A percentile compares a stretch with the other conserved stretches of the same genome.
These are phyloP conservation scores for Acanthiza pusilla DNA, from an alignment of 2,797 vertebrate species.

Conservation along the genomic window DNA sequence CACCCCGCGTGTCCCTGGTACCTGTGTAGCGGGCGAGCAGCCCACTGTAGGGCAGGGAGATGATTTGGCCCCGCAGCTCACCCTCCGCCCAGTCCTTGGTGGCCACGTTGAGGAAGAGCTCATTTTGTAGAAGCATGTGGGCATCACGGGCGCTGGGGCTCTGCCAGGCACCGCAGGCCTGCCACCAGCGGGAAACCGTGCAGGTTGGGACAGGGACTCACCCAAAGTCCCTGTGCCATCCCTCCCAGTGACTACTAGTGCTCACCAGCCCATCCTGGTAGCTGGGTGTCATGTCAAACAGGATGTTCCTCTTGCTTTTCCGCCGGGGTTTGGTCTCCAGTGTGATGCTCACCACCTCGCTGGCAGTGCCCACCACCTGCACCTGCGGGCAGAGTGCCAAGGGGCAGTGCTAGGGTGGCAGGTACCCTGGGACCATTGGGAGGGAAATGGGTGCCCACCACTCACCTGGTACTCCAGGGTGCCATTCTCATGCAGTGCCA, in stretches of 20 bases:
- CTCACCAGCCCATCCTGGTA: conserved; percentile 62
- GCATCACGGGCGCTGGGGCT: conserved; percentile 85
- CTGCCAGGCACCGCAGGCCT: conserved; percentile 80
- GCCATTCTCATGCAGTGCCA: conserved; percentile 87
- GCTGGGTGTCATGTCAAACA: conserved; percentile 81
- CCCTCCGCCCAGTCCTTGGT: conserved; percentile 87
- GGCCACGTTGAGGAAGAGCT: conserved; percentile 93
- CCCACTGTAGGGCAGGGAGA: conserved; percentile 84
- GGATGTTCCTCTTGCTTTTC: conserved; percentile 84
- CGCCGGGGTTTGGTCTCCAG: conserved; percentile 91
- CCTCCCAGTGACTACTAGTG: neutral
- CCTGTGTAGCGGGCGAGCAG: conserved; percentile 82
- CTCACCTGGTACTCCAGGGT: conserved; percentile 90
- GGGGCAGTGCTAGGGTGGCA: neutral
- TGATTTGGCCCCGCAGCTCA: conserved; percentile 89
- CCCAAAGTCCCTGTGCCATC: fast-evolving
- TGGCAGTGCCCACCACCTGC: conserved; percentile 85
- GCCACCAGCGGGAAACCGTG: fast-evolving
- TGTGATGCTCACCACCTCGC: conserved; percentile 82
- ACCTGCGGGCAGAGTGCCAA: conserved; percentile 70
- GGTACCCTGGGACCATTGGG: neutral
- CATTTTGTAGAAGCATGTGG: conserved; percentile 96
- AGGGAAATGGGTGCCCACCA: fast-evolving
- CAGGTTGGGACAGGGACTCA: neutral
- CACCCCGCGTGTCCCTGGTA: neutral